Base-by-base conservation (phyloP, 1,140 invertebrate genomes). In the Mercenaria mercenaria region DNA sequence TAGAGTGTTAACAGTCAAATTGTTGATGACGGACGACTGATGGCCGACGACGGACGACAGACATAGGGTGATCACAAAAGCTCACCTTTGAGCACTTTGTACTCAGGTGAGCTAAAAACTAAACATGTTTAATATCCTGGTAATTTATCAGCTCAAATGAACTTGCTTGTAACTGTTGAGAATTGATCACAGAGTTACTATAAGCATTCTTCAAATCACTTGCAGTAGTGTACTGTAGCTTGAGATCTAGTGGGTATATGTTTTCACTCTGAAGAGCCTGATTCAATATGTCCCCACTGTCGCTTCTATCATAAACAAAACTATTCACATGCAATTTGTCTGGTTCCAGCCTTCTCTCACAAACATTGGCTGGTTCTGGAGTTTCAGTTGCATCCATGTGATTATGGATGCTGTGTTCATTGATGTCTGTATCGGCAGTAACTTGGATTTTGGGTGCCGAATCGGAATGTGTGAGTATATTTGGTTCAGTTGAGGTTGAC, bases 91-190 rank as follows among this genome's bases (percentile, higher is more conserved):
- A n/a, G n/a, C n/a, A n/a, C n/a, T n/a, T n/a, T n/a, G n/a, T n/a
- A n/a, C n/a, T n/a, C n/a, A n/a, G n/a, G n/a, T n/a, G n/a, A 10
- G 3, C 52, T 23, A 8, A 20, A 11, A 20, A 56, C n/a, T 67
- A 67, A 67, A 39, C 34, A 72, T 37, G 67, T 29, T 72, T 72
- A 2, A 72, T 39, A 72, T 72, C 67, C 13, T 72, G 67, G 34
- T 59, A 79, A n/a, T 56, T 79, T 1, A 79, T 56, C 50, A 79
- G 18, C 23, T 79, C 47, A 50, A 56, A 79, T 56, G 76, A n/a
- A 37, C 23, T 56, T 18, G 47, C 34, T 20, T 52, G 76, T 15
- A 79, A 4, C 34, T 32, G 39, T 3, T 52, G 43, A 0, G 26
- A 23, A 13, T 37, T 50, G 0, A 32, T 37, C 43, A 52, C 26